Evolutionary conservation across 2,888 invertebrate species (phyloP), one percentile per base, ranked within the genome.

Genomic region (Xylophagus ater): DNA sequence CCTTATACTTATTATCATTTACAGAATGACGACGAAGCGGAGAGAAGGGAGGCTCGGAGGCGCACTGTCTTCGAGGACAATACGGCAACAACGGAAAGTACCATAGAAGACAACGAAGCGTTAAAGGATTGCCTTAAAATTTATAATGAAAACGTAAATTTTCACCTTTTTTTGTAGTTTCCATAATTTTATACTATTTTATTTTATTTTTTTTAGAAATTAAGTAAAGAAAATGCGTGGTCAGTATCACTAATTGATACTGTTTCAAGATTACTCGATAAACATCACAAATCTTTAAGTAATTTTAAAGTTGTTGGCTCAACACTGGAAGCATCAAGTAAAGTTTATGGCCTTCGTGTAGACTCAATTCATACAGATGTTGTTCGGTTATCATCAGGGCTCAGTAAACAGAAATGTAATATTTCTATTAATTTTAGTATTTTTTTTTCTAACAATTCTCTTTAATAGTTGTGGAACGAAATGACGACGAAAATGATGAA

Each of bases 211-310:
- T 44, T 70, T 4, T 63, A 83, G 81, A 90, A 88, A 78, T 82
- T 93, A 49, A 89, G 76, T 53, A 71, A 76, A 34, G 87, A 88
- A 56, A 92, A 92, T 71, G 92, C 88, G 0, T 93, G 92, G 75
- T 80, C 76, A 46, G 66, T 90, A 2, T 81, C 85, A 47, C 70
- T 92, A 32, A 90, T 92, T 51, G 90, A 93, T 58, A 82, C 83
- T 50, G 76, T 92, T 72, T 72, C 79, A 0, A 76, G 77, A 14
- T 72, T 89, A 67, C 57, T 88, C n/a, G 70, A 73, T 26, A 74
- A 78, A 36, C 78, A 78, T 53, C 78, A 81, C 55, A 69, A 72
- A 3, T 74, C 78, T 6, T 70, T 84, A 65, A 78, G 80, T 42
- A 75, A 76, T 53, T 68, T 83, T 34, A 77, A 86, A 72, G 77